A percentile compares a stretch with the other conserved stretches of the same genome.
phyloP scores from a whole-genome alignment of 2,797 vertebrate genomes.

The Sebastes trivittatus region DNA sequence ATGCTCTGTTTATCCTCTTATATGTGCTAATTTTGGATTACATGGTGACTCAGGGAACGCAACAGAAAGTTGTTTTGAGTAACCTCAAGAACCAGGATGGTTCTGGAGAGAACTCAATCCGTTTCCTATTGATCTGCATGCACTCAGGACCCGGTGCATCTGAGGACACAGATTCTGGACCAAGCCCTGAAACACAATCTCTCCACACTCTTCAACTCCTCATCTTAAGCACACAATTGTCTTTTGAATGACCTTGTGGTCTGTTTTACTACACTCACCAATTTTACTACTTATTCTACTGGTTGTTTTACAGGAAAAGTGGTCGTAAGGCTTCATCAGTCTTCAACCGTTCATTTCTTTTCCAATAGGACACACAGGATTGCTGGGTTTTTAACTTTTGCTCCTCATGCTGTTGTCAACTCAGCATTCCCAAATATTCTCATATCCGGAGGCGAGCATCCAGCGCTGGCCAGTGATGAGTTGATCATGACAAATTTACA shows the following conservation, averaged over 20 bases:
- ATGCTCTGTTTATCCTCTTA: conserved; percentile 23
- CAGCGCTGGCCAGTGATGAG: conserved; percentile 14
- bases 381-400: conserved; percentile 13
- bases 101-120: conserved; percentile 62
- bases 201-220: conserved; percentile 74
- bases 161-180: conserved; percentile 81
- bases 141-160: conserved; percentile 73
- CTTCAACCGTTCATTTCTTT: conserved; percentile 50
- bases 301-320: conserved; percentile 74
- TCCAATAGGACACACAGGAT: conserved; percentile 46
- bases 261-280: conserved; percentile 77
- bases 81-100: conserved; percentile 60
- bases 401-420: conserved; percentile 17
- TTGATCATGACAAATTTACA: conserved; percentile 44
- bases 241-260: conserved; percentile 85
- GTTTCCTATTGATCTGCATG: conserved; percentile 63
- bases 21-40: conserved; percentile 49
- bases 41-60: conserved; percentile 23
- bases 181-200: conserved; percentile 79
- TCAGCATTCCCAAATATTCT: conserved; percentile 36
- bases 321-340: conserved; percentile 63
- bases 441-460: background rate
- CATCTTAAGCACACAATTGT: conserved; percentile 83
- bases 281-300: conserved; percentile 77
- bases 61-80: conserved; percentile 56